Evolutionary conservation across 2,888 invertebrate genomes (phyloP), one percentile per base, ranked within the genome.

Genomic region (Macropis europaea): DNA sequence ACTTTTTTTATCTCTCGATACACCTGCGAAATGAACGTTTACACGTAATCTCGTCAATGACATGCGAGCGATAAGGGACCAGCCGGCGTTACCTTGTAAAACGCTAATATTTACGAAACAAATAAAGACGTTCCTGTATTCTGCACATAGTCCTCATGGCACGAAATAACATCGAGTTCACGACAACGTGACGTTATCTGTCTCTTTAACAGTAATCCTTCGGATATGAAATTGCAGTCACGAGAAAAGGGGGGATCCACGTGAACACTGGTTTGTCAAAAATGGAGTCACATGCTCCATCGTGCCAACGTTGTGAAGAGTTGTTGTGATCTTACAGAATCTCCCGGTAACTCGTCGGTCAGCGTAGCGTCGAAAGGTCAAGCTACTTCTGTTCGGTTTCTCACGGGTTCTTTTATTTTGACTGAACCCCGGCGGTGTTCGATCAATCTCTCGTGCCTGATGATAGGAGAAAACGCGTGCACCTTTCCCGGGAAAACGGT

Each of bases 401-500:
- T n/a, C 7, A 19, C 24, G 17, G 24, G 11, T 34, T 24, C 17
- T 24, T n/a, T 26, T 36, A 52, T 45, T 47, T 54, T 34, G 60
- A 53, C 17, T 28, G 34, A 19, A 11, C 38, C 15, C 60, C 1
- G 17, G 26, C 19, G 15, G 1, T 19, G 15, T 42, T 19, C 36
- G 34, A 60, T 50, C 66, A 52, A 40, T 60, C 47, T 34, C 24
- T 40, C 40, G 50, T 57, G 40, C 57, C 50, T 22, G n/a, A 34
- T 56, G 34, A 48, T n/a, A n/a, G n/a, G n/a, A n/a, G n/a, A 3
- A 30, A 24, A 63, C 50, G 34, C 38, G 26, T 43, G 30, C 40
- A 26, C 7, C 22, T 28, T 32, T n/a, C 7, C n/a, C 5, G 36
- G 0, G 13, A 40, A 28, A 52, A 38, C 34, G 57, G 48, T 47